A percentile compares a stretch with the other conserved stretches of the same genome.
Conservation (phyloP, 2,113 vertebrate species). For the Tricholaema leucomelas region DNA sequence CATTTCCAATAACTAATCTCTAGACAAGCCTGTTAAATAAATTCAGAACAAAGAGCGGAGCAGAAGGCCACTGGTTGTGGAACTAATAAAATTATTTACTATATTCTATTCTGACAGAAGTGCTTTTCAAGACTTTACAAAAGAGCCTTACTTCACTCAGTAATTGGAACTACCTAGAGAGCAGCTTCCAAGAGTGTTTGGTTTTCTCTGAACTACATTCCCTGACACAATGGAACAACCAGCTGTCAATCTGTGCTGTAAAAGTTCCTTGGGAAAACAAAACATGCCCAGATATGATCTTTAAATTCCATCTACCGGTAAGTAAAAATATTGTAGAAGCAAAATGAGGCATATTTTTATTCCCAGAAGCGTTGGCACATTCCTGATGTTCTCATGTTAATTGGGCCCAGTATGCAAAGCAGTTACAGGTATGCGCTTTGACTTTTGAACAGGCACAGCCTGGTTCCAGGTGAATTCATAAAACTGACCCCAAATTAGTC, state of each 20-base stretch:
- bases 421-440: background rate
- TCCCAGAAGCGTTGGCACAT: background rate
- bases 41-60: background rate
- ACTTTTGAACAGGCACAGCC: background rate
- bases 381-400: conserved; percentile 44
- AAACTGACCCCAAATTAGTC: conserved; percentile 13
- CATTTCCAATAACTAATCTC: background rate
- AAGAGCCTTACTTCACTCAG: background rate
- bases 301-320: background rate
- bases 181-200: background rate
- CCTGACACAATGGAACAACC: background rate
- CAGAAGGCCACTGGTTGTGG: background rate
- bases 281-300: background rate
- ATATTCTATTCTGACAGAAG: background rate
- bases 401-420: background rate
- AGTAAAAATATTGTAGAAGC: background rate
- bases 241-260: background rate
- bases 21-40: background rate
- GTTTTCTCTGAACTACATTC: background rate
- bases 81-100: background rate
- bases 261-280: background rate
- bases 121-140: background rate
- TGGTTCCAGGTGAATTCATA: background rate
- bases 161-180: background rate
- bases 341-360: background rate